Evolutionary conservation across 1,140 invertebrate species (phyloP).

Genomic region (Monochamus saltuarius): DNA sequence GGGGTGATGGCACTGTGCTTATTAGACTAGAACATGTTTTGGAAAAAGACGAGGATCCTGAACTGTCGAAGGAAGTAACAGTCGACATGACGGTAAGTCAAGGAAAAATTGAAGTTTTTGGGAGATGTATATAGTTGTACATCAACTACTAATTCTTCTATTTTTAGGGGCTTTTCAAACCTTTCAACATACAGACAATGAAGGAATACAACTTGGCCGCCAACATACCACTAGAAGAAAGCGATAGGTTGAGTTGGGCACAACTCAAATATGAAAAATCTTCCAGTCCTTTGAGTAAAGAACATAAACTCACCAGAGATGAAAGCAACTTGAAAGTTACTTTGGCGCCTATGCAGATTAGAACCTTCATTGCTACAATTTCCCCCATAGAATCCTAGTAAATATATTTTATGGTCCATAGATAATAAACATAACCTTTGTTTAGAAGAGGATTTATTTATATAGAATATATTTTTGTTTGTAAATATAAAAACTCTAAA

Average conservation of each 20-base stretch:
- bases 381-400: too few relatives aligned
- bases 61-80: conserved; percentile 57
- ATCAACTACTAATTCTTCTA: too few relatives aligned
- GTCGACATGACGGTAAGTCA: conserved; percentile 48
- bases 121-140: too few relatives aligned
- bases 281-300: background rate
- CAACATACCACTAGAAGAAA: conserved; percentile 16
- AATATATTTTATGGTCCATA: too few relatives aligned
- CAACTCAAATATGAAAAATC: background rate
- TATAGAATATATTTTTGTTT: too few relatives aligned
- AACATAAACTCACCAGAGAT: background rate
- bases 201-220: conserved; percentile 18
- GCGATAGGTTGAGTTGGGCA: conserved; percentile 4
- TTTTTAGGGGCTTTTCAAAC: conserved; percentile 25
- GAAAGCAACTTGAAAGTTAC: background rate
- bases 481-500: too few relatives aligned
- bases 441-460: too few relatives aligned
- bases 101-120: background rate
- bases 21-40: conserved; percentile 74
- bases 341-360: conserved; percentile 22
- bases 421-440: too few relatives aligned
- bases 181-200: conserved; percentile 17
- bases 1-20: conserved; percentile 57
- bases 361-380: conserved; percentile 15
- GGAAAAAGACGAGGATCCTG: conserved; percentile 62